A percentile compares a stretch with the other conserved stretches of the same genome.
Conservation (phyloP, 2,888 invertebrate species). For the Drosophila tripunctata region DNA sequence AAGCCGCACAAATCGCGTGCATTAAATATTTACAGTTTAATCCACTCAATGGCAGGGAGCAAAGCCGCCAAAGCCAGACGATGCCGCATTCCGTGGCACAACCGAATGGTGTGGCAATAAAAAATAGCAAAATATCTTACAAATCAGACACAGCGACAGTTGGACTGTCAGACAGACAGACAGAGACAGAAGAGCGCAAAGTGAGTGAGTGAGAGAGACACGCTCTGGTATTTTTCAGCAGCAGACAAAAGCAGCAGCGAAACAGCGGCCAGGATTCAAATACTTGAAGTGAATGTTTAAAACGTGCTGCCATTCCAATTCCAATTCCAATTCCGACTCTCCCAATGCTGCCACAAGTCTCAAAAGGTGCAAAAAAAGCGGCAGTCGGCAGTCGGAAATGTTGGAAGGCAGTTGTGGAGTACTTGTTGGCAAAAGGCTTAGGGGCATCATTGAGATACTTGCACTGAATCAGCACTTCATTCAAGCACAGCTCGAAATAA, state of each 20-base stretch:
- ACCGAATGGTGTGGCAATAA: constrained; percentile 69
- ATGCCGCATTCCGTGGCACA: constrained; percentile 19
- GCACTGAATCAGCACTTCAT: constrained; percentile 59
- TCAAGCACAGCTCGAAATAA: constrained; percentile 52
- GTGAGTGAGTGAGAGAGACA: constrained; percentile 27
- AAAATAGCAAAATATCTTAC: constrained; percentile 76
- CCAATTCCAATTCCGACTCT: no score
- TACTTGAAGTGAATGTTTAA: constrained; percentile 64
- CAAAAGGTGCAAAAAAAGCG: constrained; percentile 31
- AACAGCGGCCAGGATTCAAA: constrained; percentile 41
- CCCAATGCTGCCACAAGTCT: no score
- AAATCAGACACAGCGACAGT: constrained; percentile 70
- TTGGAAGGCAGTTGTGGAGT: not conserved
- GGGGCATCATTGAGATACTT: constrained; percentile 37
- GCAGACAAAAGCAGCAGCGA: constrained; percentile 55
- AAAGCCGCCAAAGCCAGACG: constrained; percentile 52
- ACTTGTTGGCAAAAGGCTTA: constrained; percentile 49
- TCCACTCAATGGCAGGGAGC: constrained; percentile 76
- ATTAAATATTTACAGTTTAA: constrained; percentile 78
- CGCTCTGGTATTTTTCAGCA: constrained; percentile 48
- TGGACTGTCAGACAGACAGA: constrained; percentile 9
- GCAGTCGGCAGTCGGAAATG: no score
- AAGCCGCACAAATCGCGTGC: constrained; percentile 70
- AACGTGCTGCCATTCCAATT: constrained; percentile 50
- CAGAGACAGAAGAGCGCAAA: no score